Percentiles rank a stretch among this genome's conserved stretches.
phyloP scores from a whole-genome alignment of 1,140 invertebrate species.

The Antheraea pernyi region DNA sequence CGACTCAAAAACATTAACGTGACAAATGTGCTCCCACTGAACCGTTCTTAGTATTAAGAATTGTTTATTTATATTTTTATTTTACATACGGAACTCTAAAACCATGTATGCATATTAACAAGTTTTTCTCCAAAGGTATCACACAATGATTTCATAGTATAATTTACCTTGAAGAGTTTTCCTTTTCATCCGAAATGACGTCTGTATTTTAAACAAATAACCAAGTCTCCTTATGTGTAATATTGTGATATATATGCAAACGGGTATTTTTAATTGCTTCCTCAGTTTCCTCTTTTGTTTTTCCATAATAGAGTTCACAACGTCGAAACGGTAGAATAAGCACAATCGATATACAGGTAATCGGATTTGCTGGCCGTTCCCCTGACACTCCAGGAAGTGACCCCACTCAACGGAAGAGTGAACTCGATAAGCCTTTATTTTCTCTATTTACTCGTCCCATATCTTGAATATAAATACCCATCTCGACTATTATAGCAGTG shows the following conservation, averaged over 20 bases:
- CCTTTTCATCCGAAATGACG: neutral
- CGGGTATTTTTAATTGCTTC: neutral
- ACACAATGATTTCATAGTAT: neutral
- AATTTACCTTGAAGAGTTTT: neutral
- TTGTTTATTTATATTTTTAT: too few relatives aligned
- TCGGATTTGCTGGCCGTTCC: conserved; percentile 49
- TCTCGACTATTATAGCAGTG: neutral
- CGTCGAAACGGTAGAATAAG: conserved; percentile 42
- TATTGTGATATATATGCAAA: neutral
- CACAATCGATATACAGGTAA: conserved; percentile 47
- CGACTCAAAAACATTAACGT: too few relatives aligned
- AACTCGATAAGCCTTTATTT: conserved; percentile 59
- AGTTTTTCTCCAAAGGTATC: too few relatives aligned
- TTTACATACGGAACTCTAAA: too few relatives aligned
- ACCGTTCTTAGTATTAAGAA: too few relatives aligned
- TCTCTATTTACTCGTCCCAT: conserved; percentile 39
- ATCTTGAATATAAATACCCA: conserved; percentile 24
- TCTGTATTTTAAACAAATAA: conserved; percentile 7
- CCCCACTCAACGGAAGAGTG: conserved; percentile 54
- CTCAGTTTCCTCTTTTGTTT: conserved; percentile 9
- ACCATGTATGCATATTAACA: too few relatives aligned
- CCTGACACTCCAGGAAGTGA: conserved; percentile 53
- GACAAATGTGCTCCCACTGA: too few relatives aligned
- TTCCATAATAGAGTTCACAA: conserved; percentile 7
- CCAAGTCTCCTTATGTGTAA: neutral